Conservation (phyloP, 2,888 invertebrate species). For the Heteromyza rotundicornis region DNA sequence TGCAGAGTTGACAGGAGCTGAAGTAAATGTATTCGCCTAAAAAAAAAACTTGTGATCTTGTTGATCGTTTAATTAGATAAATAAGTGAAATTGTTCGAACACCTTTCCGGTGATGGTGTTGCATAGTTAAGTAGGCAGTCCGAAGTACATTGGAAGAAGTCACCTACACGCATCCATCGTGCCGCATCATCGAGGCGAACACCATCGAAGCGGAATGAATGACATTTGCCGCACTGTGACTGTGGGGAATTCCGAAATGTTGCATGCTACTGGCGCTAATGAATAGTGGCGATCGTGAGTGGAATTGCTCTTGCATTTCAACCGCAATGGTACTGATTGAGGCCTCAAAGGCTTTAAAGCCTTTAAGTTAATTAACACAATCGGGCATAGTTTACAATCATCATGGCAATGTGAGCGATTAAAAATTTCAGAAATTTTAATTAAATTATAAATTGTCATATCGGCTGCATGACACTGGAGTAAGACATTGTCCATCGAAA, state of each 20-base stretch:
- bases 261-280: slow-evolving; percentile 44
- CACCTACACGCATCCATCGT: background rate
- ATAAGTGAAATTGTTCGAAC: slow-evolving; percentile 59
- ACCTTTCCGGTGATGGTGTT: slow-evolving; percentile 43
- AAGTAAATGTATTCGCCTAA: background rate
- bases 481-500: too few species aligned
- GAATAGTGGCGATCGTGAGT: slow-evolving; percentile 53
- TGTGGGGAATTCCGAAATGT: slow-evolving; percentile 13
- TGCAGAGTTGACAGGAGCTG: too few species aligned
- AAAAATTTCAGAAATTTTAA: slow-evolving; percentile 1
- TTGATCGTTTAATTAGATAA: slow-evolving; percentile 59
- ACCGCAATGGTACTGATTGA: background rate
- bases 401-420: too few species aligned
- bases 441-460: slow-evolving; percentile 15
- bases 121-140: slow-evolving; percentile 45
- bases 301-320: slow-evolving; percentile 25
- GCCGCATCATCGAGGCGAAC: background rate
- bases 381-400: background rate
- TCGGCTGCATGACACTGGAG: too few species aligned
- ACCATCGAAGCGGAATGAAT: background rate
- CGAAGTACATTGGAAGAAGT: background rate
- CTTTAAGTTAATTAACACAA: slow-evolving; percentile 53
- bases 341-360: too few species aligned
- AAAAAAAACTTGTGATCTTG: slow-evolving; percentile 12
- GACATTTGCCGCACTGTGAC: too few species aligned